Conservation (phyloP, 2,888 invertebrate genomes). For the Ennomos fuscantarius region DNA sequence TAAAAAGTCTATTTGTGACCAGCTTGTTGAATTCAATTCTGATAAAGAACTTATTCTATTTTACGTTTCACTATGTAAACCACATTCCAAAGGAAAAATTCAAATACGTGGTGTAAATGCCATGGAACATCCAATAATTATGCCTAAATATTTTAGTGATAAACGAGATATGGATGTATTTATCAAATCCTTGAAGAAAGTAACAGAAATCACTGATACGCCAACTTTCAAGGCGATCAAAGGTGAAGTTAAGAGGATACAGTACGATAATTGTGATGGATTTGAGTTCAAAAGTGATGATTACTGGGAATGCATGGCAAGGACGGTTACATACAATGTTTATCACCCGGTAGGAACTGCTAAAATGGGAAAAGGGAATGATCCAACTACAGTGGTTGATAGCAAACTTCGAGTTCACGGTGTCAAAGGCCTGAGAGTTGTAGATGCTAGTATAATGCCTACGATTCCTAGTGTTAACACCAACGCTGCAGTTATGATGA, state of each 20-base stretch:
- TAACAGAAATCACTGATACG: conserved; percentile 65
- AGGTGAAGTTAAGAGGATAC: conserved; percentile 65
- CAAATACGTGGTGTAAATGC: conserved; percentile 58
- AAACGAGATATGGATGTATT: conserved; percentile 65
- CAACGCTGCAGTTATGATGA: conserved; percentile 77
- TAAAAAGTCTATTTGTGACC: conserved; percentile 66
- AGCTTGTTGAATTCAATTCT: conserved; percentile 63
- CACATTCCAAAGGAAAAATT: conserved; percentile 68
- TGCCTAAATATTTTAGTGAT: conserved; percentile 71
- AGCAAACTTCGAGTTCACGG: conserved; percentile 62
- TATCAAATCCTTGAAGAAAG: conserved; percentile 61
- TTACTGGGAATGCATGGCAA: conserved; percentile 78
- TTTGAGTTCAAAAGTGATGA: conserved; percentile 60
- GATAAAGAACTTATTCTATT: conserved; percentile 71
- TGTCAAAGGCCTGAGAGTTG: conserved; percentile 62
- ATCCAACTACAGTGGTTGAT: conserved; percentile 65
- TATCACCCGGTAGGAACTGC: conserved; percentile 78
- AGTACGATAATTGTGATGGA: conserved; percentile 64
- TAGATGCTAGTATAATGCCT: conserved; percentile 77
- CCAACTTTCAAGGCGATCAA: conserved; percentile 60
- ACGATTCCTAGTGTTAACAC: conserved; percentile 75
- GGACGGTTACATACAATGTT: conserved; percentile 71
- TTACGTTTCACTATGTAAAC: conserved; percentile 70
- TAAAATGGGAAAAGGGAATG: conserved; percentile 67
- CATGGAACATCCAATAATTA: conserved; percentile 68